Evolutionary conservation across 2,888 invertebrate species (phyloP).

Genomic region (Stenolophus ochropezus): DNA sequence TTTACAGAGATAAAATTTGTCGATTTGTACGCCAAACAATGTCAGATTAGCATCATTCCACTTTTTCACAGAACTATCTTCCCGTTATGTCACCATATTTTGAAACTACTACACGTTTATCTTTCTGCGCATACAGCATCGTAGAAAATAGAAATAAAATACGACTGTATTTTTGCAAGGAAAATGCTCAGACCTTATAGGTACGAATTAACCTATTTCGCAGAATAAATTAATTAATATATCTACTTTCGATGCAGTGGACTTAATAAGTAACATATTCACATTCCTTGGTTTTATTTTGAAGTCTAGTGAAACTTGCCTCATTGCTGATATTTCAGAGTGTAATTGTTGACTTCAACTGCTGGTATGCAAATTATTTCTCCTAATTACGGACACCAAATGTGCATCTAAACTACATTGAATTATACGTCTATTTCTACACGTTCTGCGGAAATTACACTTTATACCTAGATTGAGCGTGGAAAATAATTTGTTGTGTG

Average conservation of each 20-base stretch:
- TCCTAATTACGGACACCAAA: slow-evolving; percentile 5
- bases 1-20: slow-evolving; percentile 27
- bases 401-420: slow-evolving; percentile 11
- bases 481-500: background rate
- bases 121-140: slow-evolving; percentile 12
- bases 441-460: background rate
- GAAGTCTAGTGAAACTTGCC: slow-evolving; percentile 6
- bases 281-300: slow-evolving; percentile 22
- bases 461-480: background rate
- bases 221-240: slow-evolving; percentile 11
- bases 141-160: slow-evolving; percentile 18
- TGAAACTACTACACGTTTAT: slow-evolving; percentile 14
- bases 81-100: slow-evolving; percentile 41
- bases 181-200: background rate
- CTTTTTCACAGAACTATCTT: slow-evolving; percentile 29
- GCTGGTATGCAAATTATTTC: slow-evolving; percentile 28
- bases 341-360: slow-evolving; percentile 26
- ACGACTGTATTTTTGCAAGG: background rate
- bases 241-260: slow-evolving; percentile 18
- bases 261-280: background rate
- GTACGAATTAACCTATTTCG: slow-evolving; percentile 30
- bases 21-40: slow-evolving; percentile 28
- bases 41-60: slow-evolving; percentile 43
- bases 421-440: background rate
- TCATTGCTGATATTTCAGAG: slow-evolving; percentile 27